Evolutionary conservation across 2,113 vertebrate genomes (phyloP).

Genomic region (human): DNA sequence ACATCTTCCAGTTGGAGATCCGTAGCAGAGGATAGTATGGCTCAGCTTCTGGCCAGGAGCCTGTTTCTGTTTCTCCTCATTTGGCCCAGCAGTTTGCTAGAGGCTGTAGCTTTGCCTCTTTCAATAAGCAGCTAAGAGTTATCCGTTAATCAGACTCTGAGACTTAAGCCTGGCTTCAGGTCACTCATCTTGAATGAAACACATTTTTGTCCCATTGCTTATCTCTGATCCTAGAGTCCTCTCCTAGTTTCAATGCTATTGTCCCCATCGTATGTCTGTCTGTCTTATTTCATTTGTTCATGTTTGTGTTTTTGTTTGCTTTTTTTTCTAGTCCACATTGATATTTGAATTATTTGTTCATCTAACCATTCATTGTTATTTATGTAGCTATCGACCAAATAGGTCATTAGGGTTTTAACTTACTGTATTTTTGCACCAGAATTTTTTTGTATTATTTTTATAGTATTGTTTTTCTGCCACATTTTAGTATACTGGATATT

Average conservation of each 20-base stretch:
- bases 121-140: background rate
- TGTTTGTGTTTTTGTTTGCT: background rate
- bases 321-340: background rate
- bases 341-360: background rate
- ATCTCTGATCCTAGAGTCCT: background rate
- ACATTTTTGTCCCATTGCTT: background rate
- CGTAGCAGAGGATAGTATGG: background rate
- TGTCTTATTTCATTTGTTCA: too few species aligned
- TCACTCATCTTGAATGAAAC: background rate
- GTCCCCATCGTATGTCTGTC: too few species aligned
- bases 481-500: background rate
- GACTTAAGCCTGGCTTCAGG: background rate
- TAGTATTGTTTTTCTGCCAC: background rate
- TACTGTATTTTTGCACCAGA: background rate
- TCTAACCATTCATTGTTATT: background rate
- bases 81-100: background rate
- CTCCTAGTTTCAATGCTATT: background rate
- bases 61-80: background rate
- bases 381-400: background rate
- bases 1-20: background rate
- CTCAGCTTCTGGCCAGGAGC: background rate
- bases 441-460: background rate
- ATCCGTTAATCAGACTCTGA: background rate
- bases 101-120: background rate
- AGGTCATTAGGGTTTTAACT: background rate